Conservation (phyloP, 1,140 invertebrate species). For the Listronotus bonariensis region DNA sequence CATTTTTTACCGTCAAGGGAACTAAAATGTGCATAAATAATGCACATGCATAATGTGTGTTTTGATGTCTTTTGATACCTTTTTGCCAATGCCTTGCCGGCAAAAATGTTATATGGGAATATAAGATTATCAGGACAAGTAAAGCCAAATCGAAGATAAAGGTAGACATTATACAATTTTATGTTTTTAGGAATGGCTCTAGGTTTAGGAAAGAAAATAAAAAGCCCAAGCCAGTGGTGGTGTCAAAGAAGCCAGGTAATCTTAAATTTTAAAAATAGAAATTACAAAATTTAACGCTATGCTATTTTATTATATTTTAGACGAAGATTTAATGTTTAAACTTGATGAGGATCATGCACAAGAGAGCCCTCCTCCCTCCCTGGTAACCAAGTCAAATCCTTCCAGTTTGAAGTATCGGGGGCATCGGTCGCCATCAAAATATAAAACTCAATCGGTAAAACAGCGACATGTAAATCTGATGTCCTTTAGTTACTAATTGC, state of each 20-base stretch:
- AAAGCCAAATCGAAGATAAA: too few relatives aligned
- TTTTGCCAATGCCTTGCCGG: too few relatives aligned
- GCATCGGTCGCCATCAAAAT: constrained; percentile 48
- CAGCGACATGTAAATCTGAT: constrained; percentile 50
- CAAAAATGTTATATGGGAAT: too few relatives aligned
- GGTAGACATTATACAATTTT: neutral
- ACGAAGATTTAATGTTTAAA: constrained; percentile 70
- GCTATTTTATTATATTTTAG: constrained; percentile 42
- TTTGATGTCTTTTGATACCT: too few relatives aligned
- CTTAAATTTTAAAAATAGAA: too few relatives aligned
- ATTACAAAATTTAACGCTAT: too few relatives aligned
- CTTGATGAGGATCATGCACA: constrained; percentile 70
- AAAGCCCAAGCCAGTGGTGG: constrained; percentile 37
- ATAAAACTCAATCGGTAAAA: constrained; percentile 40
- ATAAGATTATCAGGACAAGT: too few relatives aligned
- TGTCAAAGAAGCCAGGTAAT: constrained; percentile 17
- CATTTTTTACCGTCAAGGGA: too few relatives aligned
- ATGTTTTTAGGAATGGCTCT: constrained; percentile 68
- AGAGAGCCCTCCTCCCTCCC: constrained; percentile 41
- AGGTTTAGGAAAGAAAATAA: constrained; percentile 65
- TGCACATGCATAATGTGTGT: too few relatives aligned
- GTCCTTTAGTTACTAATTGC: constrained; percentile 19
- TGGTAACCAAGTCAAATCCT: constrained; percentile 26
- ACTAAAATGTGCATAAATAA: too few relatives aligned
- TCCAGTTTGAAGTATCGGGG: constrained; percentile 40